Evolutionary conservation across 2,797 vertebrate species (phyloP), one percentile per base, ranked within the genome.

Genomic region (Schizopygopsis malacanthus): DNA sequence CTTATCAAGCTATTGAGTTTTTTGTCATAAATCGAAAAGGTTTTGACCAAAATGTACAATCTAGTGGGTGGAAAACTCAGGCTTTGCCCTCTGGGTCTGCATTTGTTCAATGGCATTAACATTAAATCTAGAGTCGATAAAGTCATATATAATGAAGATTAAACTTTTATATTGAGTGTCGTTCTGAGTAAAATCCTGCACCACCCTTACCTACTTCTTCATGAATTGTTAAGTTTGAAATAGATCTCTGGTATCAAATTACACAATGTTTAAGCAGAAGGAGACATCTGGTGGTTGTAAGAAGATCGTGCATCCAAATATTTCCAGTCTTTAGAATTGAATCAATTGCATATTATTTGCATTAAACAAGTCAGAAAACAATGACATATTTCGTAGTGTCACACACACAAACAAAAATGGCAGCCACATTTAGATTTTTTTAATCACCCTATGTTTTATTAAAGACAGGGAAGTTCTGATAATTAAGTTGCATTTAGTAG

Each of bases 391-490:
- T 80, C 22, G 6, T 43, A 83, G 18, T 72, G n/a, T 75, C 50
- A 87, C n/a, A 39, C 33, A 82, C 70, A 61, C 63, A 86, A 3
- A 71, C 13, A 67, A 22, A 22, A 86, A 0, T n/a, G 12, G 54
- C 13, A 37, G 4, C n/a, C 37, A 59, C 12, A 2, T 47, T 39
- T 11, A 28, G 28, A 28, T 4, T 43, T 43, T 50, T 50, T n/a
- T 20, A 79, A 77, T 47, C 81, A 91, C 80, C 89, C 79, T 82
- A 89, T 84, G 47, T 94, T 95, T 95, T 93, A 93, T 93, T 92
- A 94, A 92, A 92, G 78, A 89, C 33, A 88, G 86, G 45, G 89
- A 90, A 90, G 92, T 54, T 87, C 89, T 88, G 82, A 90, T 85
- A 83, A 45, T 81, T 67, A 82, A 85, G 70, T 82, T 92, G 90